Percentiles rank a stretch among this genome's conserved stretches.
These are phyloP conservation scores for Noturus placidus DNA, from an alignment of 2,113 vertebrate species.

Conservation along the genomic window DNA sequence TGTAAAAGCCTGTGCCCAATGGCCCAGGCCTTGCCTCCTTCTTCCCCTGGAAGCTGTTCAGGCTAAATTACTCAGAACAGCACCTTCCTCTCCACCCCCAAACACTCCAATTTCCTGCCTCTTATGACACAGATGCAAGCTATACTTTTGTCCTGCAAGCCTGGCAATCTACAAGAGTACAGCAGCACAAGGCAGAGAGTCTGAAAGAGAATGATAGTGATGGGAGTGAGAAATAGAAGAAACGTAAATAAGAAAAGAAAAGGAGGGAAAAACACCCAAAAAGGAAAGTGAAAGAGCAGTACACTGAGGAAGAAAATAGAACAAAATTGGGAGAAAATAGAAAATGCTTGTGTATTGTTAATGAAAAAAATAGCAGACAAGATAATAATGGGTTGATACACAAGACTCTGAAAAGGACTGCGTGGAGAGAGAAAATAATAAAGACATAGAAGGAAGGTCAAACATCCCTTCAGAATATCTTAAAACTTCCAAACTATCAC, in stretches of 20 bases:
- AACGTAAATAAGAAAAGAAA: conserved; percentile 26
- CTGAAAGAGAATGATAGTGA: conserved; percentile 38
- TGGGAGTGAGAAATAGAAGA: conserved; percentile 2
- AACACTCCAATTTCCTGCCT: conserved; percentile 55
- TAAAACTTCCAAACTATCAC: conserved; percentile 29
- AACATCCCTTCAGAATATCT: conserved; percentile 28
- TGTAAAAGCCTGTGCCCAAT: conserved; percentile 44
- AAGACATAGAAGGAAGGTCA: conserved; percentile 19
- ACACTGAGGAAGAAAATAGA: conserved; percentile 19
- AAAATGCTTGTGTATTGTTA: conserved; percentile 16
- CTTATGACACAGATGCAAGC: conserved; percentile 64
- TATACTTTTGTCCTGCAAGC: conserved; percentile 55
- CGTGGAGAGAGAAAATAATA: not conserved
- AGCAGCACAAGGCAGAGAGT: conserved; percentile 55
- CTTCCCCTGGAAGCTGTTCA: conserved; percentile 53
- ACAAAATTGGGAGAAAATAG: conserved; percentile 10
- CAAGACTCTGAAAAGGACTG: conserved; percentile 1
- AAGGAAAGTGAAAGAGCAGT: not conserved
- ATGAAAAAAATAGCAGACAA: conserved; percentile 37
- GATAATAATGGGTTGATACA: conserved; percentile 20
- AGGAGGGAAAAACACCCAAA: conserved; percentile 31
- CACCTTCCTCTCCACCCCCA: conserved; percentile 48
- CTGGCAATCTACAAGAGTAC: conserved; percentile 58
- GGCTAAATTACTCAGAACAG: conserved; percentile 58
- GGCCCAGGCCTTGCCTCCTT: conserved; percentile 33